Percentiles rank a stretch among this genome's conserved stretches.
Conservation (phyloP, 2,797 vertebrate genomes). For the Squalus acanthias region DNA sequence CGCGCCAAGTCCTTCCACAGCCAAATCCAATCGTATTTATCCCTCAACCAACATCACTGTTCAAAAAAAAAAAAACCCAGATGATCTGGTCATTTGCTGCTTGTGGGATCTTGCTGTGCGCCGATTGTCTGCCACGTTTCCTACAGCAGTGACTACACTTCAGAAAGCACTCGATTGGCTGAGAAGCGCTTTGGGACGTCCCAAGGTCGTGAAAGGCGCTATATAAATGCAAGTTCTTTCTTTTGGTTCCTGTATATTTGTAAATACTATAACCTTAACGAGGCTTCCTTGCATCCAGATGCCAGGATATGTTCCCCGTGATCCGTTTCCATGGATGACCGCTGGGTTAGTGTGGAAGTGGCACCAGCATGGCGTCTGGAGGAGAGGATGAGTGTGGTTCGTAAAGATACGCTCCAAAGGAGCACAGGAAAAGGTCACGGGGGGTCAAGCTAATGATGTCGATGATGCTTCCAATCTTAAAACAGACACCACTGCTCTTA, state of each 20-base stretch:
- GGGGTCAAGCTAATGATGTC: constrained; percentile 52
- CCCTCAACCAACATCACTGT: not conserved
- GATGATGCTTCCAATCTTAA: constrained; percentile 49
- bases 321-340: too few species aligned
- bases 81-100: not conserved
- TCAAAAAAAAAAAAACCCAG: not conserved
- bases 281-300: not conserved
- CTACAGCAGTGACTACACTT: not conserved
- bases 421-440: constrained; percentile 48
- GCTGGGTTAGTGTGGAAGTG: not conserved
- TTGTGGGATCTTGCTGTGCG: not conserved
- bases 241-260: not conserved
- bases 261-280: not conserved
- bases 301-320: not conserved
- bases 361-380: constrained; percentile 41
- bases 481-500: constrained; percentile 46
- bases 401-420: constrained; percentile 42
- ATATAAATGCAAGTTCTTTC: not conserved
- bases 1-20: not conserved
- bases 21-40: not conserved
- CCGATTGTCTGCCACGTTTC: not conserved
- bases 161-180: not conserved
- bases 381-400: constrained; percentile 44
- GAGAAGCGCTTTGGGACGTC: not conserved
- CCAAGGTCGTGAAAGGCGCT: not conserved